These are phyloP conservation scores for Allacma fusca DNA, from an alignment of 2,888 invertebrate species.

Conservation along the genomic window DNA sequence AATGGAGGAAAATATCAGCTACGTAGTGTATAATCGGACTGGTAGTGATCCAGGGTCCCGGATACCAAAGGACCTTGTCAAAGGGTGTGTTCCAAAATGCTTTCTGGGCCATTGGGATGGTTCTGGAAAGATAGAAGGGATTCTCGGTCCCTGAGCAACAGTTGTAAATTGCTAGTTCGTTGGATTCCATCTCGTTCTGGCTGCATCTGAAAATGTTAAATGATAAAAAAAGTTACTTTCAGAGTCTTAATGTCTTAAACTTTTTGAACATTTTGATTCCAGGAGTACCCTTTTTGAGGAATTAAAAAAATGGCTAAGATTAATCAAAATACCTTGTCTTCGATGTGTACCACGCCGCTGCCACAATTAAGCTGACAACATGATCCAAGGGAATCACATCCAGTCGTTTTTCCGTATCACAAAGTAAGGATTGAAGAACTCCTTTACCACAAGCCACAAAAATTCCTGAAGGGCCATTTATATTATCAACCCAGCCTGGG, in stretches of 20 bases:
- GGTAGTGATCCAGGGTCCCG: conserved; percentile 78
- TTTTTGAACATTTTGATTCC: no score
- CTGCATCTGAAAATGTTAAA: no score
- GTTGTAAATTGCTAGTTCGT: conserved; percentile 65
- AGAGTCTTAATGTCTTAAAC: no score
- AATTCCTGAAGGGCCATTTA: conserved; percentile 70
- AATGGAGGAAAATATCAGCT: conserved; percentile 79
- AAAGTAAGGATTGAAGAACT: conserved; percentile 74
- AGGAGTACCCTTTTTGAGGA: no score
- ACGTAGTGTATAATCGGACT: conserved; percentile 77
- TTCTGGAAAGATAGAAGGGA: conserved; percentile 63
- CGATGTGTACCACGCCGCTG: conserved; percentile 84
- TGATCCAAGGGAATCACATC: conserved; percentile 91
- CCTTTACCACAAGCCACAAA: conserved; percentile 67
- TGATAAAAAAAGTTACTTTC: no score
- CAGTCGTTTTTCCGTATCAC: conserved; percentile 76
- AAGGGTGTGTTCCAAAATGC: conserved; percentile 78
- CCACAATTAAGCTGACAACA: conserved; percentile 92
- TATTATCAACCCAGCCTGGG: conserved; percentile 71
- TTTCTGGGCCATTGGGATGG: conserved; percentile 42
- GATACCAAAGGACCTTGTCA: conserved; percentile 86
- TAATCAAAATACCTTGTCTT: no score
- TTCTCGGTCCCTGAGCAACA: conserved; percentile 68
- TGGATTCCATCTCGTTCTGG: no score
- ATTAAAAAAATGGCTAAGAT: no score